Evolutionary conservation across 2,113 vertebrate genomes (phyloP).

Genomic region (Piaya cayana): DNA sequence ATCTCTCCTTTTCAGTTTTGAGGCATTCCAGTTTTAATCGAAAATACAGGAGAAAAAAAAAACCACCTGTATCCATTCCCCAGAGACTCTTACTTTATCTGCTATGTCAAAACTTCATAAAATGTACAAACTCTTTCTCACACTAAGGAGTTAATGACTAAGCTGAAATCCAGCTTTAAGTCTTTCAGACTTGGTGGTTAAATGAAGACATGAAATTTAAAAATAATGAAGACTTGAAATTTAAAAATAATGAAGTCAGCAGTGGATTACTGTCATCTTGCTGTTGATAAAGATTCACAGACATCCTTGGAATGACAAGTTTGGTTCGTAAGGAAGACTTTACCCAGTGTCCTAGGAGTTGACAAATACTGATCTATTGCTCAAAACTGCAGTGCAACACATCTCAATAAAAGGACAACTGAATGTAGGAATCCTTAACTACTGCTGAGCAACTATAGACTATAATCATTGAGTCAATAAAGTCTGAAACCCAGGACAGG

Average conservation of each 20-base stretch:
- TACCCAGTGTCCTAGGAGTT: neutral
- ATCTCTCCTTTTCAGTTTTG: conserved; percentile 22
- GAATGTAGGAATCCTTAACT: neutral
- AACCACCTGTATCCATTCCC: neutral
- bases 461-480: neutral
- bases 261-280: neutral
- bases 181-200: neutral
- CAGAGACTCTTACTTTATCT: conserved; percentile 1
- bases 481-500: neutral
- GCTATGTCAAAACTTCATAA: neutral
- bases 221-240: neutral
- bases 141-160: neutral
- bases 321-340: neutral
- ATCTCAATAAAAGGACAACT: neutral
- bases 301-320: neutral
- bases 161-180: neutral
- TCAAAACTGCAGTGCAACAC: neutral
- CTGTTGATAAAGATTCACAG: neutral
- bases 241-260: neutral
- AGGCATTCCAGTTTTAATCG: conserved; percentile 7
- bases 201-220: neutral
- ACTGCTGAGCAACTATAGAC: neutral
- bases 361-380: neutral
- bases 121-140: neutral
- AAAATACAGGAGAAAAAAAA: neutral